phyloP scores from a whole-genome alignment of 1,140 invertebrate species.

The Bombus turneri region DNA sequence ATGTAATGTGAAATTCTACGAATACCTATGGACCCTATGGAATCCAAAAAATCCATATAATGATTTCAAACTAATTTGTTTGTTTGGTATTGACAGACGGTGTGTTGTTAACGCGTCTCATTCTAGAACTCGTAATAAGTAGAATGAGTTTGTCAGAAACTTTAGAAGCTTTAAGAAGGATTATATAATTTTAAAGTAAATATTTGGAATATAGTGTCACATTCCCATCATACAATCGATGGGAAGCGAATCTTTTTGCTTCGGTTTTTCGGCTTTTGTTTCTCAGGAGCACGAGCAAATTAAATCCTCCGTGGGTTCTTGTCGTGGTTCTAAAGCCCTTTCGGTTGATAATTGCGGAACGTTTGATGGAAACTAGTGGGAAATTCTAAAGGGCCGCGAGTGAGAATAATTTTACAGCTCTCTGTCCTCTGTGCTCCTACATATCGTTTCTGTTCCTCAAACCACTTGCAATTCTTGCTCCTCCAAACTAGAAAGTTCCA shows the following conservation, averaged over 20 bases:
- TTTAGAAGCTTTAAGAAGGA: background rate
- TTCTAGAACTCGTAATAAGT: background rate
- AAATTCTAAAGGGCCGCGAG: constrained; percentile 29
- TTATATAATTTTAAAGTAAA: background rate
- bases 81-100: background rate
- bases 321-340: background rate
- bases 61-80: too few relatives aligned
- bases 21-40: too few relatives aligned
- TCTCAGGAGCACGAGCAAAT: constrained; percentile 7
- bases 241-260: background rate
- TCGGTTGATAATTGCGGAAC: constrained; percentile 44
- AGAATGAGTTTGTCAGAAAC: background rate
- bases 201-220: background rate
- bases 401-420: constrained; percentile 43
- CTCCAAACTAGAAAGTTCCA: background rate
- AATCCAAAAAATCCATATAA: too few relatives aligned
- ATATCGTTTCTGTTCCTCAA: constrained; percentile 21
- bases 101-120: background rate
- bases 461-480: constrained; percentile 23
- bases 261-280: too few relatives aligned
- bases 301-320: constrained; percentile 14
- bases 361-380: background rate
- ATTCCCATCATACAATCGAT: background rate
- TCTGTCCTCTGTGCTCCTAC: background rate
- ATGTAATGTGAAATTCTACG: background rate